Evolutionary conservation across 2,113 vertebrate species (phyloP), one percentile per base, ranked within the genome.

Genomic region (Hippocampus abdominalis): DNA sequence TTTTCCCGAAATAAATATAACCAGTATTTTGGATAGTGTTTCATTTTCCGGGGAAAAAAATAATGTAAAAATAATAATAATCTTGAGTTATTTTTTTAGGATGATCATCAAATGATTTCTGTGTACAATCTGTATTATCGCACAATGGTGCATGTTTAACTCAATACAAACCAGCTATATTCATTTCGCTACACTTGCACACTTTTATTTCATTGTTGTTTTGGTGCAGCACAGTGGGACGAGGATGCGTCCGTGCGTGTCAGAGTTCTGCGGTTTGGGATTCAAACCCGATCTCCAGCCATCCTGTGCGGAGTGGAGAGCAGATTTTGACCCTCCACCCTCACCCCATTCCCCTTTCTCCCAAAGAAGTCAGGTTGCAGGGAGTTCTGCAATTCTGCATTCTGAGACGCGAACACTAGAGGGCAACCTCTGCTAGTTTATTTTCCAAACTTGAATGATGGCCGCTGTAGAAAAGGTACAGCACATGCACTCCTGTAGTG

Each of bases 331-430:
- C 3, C 32, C 4, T 5, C 32, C 29, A n/a, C 32, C 32, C 32
- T 5, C 32, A 27, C 27, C 27, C 2, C 4, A 36, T 21, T 21
- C 7, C 4, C 8, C 8, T 3, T 20, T 9, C 4, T 20, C 6
- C 48, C 32, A 36, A 36, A 36, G 8, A 27, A 64, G 9, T 32
- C 12, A 13, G 3, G 20, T 4, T 12, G 8, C 8, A 4, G 8
- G 10, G 2, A 1, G 20, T 48, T 63, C 15, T 70, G 75, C 56
- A 8, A 25, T 27, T 20, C 65, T 77, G 51, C 53, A 70, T 49
- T 48, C 44, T 79, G 56, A 27, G 1, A 3, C 23, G 29, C 9
- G 1, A 23, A n/a, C 81, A 74, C 75, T 74, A 85, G 86, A 78
- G 76, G 79, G 82, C 63, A 73, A 79, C 69, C 77, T 18, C 12